Evolutionary conservation across 2,888 invertebrate species (phyloP), one percentile per base, ranked within the genome.

Genomic region (Lobophora halterata): DNA sequence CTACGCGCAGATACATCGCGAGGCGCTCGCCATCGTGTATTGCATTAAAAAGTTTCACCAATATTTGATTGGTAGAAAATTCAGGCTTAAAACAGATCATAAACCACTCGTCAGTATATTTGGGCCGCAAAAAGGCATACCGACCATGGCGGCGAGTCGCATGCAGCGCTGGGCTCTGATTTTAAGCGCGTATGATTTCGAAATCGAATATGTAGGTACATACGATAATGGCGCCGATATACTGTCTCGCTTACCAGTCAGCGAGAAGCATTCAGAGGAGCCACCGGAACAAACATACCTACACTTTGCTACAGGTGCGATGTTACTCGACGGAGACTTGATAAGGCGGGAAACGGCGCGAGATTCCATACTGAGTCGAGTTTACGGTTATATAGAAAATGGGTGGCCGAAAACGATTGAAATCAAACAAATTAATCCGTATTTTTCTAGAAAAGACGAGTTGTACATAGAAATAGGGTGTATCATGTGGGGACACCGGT

Each of bases 31-130:
- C 0, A 47, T 44, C 1, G 37, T 46, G 1, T 46, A 39, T 14
- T 5, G n/a, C 5, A 24, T 42, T 1, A 28, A 35, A 2, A 38
- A 37, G 26, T 46, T 40, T 17, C 33, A 36, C 9, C 36, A 36
- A n/a, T 36, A 36, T 20, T 8, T 49, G 0, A 39, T 43, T 6
- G 52, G 46, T 1, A 13, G 52, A 4, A n/a, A 13, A 3, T 57
- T 59, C 9, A 36, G 2, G 0, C 17, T 58, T 2, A 26, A 45
- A 0, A 58, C 52, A 0, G 59, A 59, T 10, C 54, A 59, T 19
- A 55, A 55, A 9, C 51, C 59, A 0, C 14, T 59, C 3, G 49
- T 56, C 1, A 46, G 44, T 1, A 54, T 54, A 7, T 52, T 57
- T n/a, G 49, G 52, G 0, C 49, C 52, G 0, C 24, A 52, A 5